Percentiles rank a stretch among this genome's conserved stretches.
Evolutionary conservation across 2,113 vertebrate species (phyloP).

Genomic region (Actenoides hombroni): DNA sequence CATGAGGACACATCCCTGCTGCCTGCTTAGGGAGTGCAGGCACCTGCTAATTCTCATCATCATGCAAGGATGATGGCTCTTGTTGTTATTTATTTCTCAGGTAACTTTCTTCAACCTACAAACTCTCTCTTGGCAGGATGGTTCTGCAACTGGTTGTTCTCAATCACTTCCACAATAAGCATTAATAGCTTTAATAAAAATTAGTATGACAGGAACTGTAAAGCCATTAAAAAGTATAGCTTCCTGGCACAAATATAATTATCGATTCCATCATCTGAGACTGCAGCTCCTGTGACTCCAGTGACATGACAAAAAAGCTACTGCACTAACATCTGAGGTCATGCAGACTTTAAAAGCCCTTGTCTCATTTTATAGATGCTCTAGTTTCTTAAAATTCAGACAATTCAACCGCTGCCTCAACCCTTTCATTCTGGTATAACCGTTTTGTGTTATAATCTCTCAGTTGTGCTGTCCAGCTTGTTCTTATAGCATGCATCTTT

Average conservation of each 20-base stretch:
- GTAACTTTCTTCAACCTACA: neutral
- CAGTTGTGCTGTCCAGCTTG: neutral
- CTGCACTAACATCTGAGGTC: neutral
- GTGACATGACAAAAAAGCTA: neutral
- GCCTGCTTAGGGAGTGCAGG: fast-evolving
- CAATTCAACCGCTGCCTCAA: neutral
- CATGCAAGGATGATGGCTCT: fast-evolving
- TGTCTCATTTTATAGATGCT: neutral
- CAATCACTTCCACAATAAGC: neutral
- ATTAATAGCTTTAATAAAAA: neutral
- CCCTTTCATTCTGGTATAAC: neutral
- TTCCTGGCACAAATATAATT: constrained; percentile 15
- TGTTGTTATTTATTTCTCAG: neutral
- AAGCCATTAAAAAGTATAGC: neutral
- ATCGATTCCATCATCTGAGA: neutral
- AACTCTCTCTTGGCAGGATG: neutral
- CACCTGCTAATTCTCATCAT: neutral
- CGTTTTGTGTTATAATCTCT: neutral
- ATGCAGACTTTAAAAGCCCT: neutral
- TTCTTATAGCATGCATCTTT: neutral
- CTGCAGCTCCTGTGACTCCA: neutral
- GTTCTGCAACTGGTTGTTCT: neutral
- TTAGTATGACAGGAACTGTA: neutral
- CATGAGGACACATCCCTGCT: neutral
- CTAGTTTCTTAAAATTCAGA: neutral